Percentiles rank a stretch among this genome's conserved stretches.
Evolutionary conservation across 2,113 vertebrate species (phyloP).

Genomic region (Ptychochromis oligacanthus): DNA sequence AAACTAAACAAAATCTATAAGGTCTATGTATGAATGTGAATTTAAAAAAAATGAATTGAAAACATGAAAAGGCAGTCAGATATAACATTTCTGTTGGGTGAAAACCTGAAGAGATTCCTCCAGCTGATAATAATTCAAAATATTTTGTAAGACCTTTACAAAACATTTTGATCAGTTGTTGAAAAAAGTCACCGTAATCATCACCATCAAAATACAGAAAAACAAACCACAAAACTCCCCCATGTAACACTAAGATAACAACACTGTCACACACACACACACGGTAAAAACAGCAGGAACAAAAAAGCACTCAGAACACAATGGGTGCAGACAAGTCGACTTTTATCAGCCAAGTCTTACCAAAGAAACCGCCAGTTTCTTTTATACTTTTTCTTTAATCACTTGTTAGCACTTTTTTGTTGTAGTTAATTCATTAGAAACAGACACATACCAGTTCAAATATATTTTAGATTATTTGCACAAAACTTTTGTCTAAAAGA

Average conservation of each 20-base stretch:
- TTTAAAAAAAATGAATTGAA: not conserved
- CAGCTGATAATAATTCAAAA: not conserved
- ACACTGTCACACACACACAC: not conserved
- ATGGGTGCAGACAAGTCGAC: constrained; percentile 38
- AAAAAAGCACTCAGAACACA: constrained; percentile 36
- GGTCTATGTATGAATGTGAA: not conserved
- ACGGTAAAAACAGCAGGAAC: constrained; percentile 54
- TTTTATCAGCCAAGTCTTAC: not conserved
- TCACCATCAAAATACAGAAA: not conserved
- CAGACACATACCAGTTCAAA: constrained; percentile 38
- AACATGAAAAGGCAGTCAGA: not conserved
- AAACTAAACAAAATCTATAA: not conserved
- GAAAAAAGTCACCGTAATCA: not conserved
- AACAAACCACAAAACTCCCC: not conserved
- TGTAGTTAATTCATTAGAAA: constrained; percentile 50
- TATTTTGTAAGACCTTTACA: not conserved
- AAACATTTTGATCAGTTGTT: too few species aligned
- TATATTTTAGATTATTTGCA: accelerated
- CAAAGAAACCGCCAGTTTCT: constrained; percentile 3
- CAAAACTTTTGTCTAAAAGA: not conserved
- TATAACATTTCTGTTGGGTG: not conserved
- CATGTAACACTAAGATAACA: not conserved
- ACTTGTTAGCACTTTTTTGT: constrained; percentile 1
- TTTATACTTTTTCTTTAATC: not conserved
- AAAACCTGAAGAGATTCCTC: not conserved